Base-by-base conservation (phyloP, 1,140 invertebrate genomes). In the Sycophaga agraensis region DNA sequence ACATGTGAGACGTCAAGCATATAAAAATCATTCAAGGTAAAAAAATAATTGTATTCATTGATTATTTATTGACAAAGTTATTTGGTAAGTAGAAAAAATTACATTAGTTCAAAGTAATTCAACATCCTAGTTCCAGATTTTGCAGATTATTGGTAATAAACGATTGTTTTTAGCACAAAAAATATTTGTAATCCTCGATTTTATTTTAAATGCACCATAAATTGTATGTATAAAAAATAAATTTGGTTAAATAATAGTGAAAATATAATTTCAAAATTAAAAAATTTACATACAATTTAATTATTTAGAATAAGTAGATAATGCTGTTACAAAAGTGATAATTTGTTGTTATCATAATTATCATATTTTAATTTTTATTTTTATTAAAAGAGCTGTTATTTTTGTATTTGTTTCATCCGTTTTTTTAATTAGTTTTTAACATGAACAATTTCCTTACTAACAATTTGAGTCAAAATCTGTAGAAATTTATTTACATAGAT, bases 11-110 rank as follows among this genome's bases (percentile, higher is more conserved):
- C 63, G 72, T 60, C 81, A 85, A 65, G 83, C 88, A 54, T 86
- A 85, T 55, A 88, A 88, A 70, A 88, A 86, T 72, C 82, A 86
- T 70, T 77, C 85, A 66, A 86, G 86, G 85, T 86, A 69, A 73
- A 63, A 59, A 49, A 34, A 34, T n/a, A n/a, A n/a, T n/a, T n/a
- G n/a, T n/a, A n/a, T n/a, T n/a, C n/a, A n/a, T n/a, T n/a, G n/a
- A n/a, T n/a, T n/a, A n/a, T n/a, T n/a, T n/a, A n/a, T n/a, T 12
- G 12, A 17, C 46, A n/a, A 63, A 57, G 37, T 35, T 49, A 57
- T 45, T 45, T 53, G 61, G 61, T 63, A 63, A 63, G 61, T 63
- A 58, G 26, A 57, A 31, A 6, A 6, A 31, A 6, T 4, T 39
- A 34, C 21, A 56, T 63, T 4, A 17, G 12, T n/a, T 55, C 35